Percentiles rank a stretch among this genome's conserved stretches.
Conservation (phyloP, 35 echinoderm and acorn worm genomes). For the Eucidaris tribuloides region DNA sequence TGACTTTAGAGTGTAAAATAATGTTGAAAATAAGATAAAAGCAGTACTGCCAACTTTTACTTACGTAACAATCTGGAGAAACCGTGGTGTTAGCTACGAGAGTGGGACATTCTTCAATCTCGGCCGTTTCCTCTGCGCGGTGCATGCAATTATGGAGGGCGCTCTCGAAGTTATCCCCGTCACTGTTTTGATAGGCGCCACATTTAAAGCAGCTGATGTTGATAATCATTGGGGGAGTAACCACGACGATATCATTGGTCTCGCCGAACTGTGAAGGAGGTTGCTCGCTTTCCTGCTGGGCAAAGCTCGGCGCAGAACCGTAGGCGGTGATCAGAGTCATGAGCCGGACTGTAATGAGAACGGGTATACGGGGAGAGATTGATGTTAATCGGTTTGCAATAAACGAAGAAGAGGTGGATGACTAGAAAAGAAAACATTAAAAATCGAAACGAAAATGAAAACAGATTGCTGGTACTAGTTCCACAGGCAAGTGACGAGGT, state of each 20-base stretch:
- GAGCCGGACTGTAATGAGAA: not conserved
- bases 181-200: constrained; percentile 3
- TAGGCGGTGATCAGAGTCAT: not conserved
- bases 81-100: not conserved
- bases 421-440: too few species aligned
- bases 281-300: not conserved
- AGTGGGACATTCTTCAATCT: not conserved
- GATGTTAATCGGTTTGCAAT: too few species aligned
- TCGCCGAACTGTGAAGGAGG: not conserved
- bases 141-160: constrained; percentile 1
- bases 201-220: not conserved
- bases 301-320: not conserved
- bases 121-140: not conserved
- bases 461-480: too few species aligned
- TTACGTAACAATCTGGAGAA: constrained; percentile 4
- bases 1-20: too few species aligned
- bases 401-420: too few species aligned
- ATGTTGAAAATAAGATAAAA: too few species aligned
- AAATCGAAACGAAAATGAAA: too few species aligned
- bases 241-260: not conserved
- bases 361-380: too few species aligned
- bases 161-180: not conserved
- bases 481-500: too few species aligned
- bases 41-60: not conserved
- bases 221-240: not conserved